Evolutionary conservation across 2,888 invertebrate species (phyloP), one percentile per base, ranked within the genome.

Genomic region (Morpho achilles): DNA sequence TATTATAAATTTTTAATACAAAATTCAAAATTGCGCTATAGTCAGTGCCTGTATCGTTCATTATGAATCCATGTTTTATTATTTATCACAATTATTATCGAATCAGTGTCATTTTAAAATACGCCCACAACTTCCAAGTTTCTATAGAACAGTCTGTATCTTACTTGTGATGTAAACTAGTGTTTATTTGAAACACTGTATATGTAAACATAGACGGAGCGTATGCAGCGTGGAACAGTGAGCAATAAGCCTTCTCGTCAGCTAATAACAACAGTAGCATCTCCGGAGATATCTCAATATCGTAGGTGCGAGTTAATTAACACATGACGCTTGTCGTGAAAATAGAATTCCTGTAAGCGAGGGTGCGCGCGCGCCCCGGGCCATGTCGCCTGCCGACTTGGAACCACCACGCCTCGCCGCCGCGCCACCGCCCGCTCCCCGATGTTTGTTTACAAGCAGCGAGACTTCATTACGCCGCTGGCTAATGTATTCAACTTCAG

Each of bases 401-500:
- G 43, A 47, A 54, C 64, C 54, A 60, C 64, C 65, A 58, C 59
- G 63, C 62, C 62, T 62, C 72, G 68, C 65, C 65, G 67, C 68
- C 58, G 46, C 52, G 58, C 62, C 63, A 62, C 58, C 63, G 64
- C 67, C 72, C 71, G 71, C 72, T 69, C 71, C 74, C 77, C 77
- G 68, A 74, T 87, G 87, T 90, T 90, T 90, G 89, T 90, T 89
- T 90, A 90, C 90, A 90, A 88, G 82, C 88, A 80, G 81, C 87
- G 85, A 89, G 90, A 89, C 89, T 90, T 90, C 90, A 90, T 90
- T 90, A 90, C 89, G 87, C 88, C 86, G 84, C 82, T 80, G 87
- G 89, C 89, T 90, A 90, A 90, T 90, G 90, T 90, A 90, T 90
- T 90, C 90, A 88, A 89, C 90, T 90, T 89, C 89, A 89, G 88